Evolutionary conservation across 2,888 invertebrate species (phyloP), one percentile per base, ranked within the genome.

Genomic region (Epiblema foenella): DNA sequence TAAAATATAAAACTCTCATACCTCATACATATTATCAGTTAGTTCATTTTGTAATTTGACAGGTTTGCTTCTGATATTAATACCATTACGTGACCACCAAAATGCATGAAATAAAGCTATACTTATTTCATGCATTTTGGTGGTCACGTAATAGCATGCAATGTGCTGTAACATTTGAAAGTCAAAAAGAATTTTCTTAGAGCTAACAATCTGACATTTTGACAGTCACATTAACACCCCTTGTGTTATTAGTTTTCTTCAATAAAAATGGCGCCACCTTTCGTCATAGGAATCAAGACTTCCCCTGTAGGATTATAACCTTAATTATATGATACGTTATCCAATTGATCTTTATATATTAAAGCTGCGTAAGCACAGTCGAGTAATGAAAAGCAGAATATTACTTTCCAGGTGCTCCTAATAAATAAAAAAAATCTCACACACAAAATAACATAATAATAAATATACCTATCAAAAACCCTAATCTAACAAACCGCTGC

Each of bases 311-410:
- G 52, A 56, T 29, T 42, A 65, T 15, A 24, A 29, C 17, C 29
- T 17, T 18, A 46, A 17, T 56, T 42, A 65, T 64, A 11, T 39
- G 20, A 39, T 56, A 37, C 49, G 33, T 39, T 37, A 37, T 49
- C 39, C 20, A 57, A 33, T 46, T 15, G 7, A 46, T 46, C 63
- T 57, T 39, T 49, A 73, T 60, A 76, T 74, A 67, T 62, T 42
- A 73, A 72, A 68, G 69, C 77, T 76, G 60, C 74, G 52, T 60
- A 46, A 5, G 17, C 2, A 24, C 60, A 17, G 29, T 49, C 29
- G 0, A n/a, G 9, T 29, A 24, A 17, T 49, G 4, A 29, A 3
- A 33, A n/a, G 4, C 46, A 46, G 24, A 29, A 60, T 15, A 29
- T 24, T 42, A 42, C 12, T 42, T 59, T 52, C 12, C 11, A 20